Percentiles rank a stretch among this genome's conserved stretches.
phyloP scores from a whole-genome alignment of 2,797 vertebrate species.

The Gadopsis marmoratus region DNA sequence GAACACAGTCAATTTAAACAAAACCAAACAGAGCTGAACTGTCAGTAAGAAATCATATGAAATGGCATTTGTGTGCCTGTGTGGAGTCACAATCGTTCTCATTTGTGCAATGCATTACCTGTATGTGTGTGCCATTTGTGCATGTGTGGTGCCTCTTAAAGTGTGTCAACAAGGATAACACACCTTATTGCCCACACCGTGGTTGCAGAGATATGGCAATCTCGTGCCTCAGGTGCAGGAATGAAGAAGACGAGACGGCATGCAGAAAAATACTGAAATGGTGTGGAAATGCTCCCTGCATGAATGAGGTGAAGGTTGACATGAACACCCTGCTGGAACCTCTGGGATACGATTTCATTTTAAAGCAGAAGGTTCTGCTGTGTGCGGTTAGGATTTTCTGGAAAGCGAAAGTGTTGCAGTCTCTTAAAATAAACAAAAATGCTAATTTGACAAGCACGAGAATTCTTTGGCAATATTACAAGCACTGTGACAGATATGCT shows the following conservation, averaged over 20 bases:
- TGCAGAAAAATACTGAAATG: slow-evolving; percentile 39
- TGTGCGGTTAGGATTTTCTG: slow-evolving; percentile 37
- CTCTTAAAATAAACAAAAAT: slow-evolving; percentile 37
- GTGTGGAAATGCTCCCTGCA: slow-evolving; percentile 50
- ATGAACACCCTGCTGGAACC: slow-evolving; percentile 35
- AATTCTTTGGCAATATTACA: slow-evolving; percentile 1
- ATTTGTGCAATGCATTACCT: slow-evolving; percentile 64
- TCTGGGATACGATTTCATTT: slow-evolving; percentile 55
- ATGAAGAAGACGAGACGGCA: slow-evolving; percentile 13
- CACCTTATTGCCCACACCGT: slow-evolving; percentile 52
- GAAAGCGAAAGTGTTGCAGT: slow-evolving; percentile 31
- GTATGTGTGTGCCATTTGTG: slow-evolving; percentile 50
- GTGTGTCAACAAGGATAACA: slow-evolving; percentile 73
- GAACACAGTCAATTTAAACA: background rate
- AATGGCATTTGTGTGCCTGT: slow-evolving; percentile 42
- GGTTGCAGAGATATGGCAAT: slow-evolving; percentile 71
- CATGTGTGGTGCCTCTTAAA: slow-evolving; percentile 58
- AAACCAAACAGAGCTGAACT: slow-evolving; percentile 17
- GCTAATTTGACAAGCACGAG: slow-evolving; percentile 22
- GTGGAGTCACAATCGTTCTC: slow-evolving; percentile 49
- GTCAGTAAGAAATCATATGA: slow-evolving; percentile 28
- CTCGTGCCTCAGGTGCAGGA: slow-evolving; percentile 57
- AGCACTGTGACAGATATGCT: slow-evolving; percentile 6
- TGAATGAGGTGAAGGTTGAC: slow-evolving; percentile 50
- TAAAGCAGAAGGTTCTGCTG: slow-evolving; percentile 43